A percentile compares a stretch with the other conserved stretches of the same genome.
Evolutionary conservation across 2,888 invertebrate species (phyloP).

Genomic region (Camptogramma bilineatum): DNA sequence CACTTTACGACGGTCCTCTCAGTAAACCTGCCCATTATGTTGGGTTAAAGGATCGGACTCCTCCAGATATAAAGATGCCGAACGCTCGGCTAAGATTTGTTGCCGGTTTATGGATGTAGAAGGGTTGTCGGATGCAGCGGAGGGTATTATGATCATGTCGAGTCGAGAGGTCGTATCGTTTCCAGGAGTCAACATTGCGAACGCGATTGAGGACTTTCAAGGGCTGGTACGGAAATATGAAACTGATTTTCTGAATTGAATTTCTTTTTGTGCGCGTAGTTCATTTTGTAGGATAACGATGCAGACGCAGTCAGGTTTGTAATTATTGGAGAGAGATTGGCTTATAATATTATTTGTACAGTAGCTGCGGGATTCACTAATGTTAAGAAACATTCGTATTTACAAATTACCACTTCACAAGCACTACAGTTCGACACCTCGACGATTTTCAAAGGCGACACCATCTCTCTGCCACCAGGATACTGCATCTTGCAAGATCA

Average conservation of each 20-base stretch:
- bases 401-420: conserved; percentile 52
- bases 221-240: conserved; percentile 68
- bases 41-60: conserved; percentile 82
- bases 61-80: conserved; percentile 84
- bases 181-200: conserved; percentile 82
- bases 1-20: conserved; percentile 83
- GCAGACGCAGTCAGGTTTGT: conserved; percentile 19
- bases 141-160: conserved; percentile 82
- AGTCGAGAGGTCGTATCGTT: conserved; percentile 80
- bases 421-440: conserved; percentile 48
- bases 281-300: conserved; percentile 44
- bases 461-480: conserved; percentile 46
- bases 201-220: conserved; percentile 75
- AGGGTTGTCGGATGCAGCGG: conserved; percentile 79
- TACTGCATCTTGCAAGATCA: conserved; percentile 16
- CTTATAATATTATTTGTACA: conserved; percentile 1
- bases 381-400: conserved; percentile 43
- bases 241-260: conserved; percentile 61
- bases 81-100: conserved; percentile 80
- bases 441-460: conserved; percentile 59
- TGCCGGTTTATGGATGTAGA: conserved; percentile 81
- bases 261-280: conserved; percentile 44
- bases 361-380: not conserved
- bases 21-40: conserved; percentile 84
- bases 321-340: conserved; percentile 24